Evolutionary conservation across 2,888 invertebrate species (phyloP).

Genomic region (Eupithecia subumbrata): DNA sequence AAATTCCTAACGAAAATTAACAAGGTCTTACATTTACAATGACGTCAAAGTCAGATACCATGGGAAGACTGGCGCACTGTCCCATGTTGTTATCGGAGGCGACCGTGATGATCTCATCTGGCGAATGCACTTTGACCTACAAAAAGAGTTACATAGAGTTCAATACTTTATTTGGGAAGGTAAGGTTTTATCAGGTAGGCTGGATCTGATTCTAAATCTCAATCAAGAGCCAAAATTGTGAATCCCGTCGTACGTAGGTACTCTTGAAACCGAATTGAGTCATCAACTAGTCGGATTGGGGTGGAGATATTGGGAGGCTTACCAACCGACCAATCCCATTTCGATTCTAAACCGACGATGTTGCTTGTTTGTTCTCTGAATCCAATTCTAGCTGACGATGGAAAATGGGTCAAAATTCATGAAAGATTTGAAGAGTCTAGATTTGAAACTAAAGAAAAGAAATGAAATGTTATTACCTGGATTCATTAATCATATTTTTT

Average conservation of each 20-base stretch:
- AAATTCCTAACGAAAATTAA: background rate
- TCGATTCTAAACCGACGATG: background rate
- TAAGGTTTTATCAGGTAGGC: too few species aligned
- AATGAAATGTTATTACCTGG: background rate
- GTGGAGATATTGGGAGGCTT: background rate
- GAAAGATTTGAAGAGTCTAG: too few species aligned
- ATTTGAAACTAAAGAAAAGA: background rate
- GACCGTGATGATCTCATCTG: slow-evolving; percentile 83
- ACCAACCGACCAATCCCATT: background rate
- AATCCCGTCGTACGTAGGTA: background rate
- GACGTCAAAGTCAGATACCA: slow-evolving; percentile 67
- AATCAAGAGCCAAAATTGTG: background rate
- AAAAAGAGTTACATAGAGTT: slow-evolving; percentile 63
- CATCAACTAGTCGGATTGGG: background rate
- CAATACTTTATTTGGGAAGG: background rate
- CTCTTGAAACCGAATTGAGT: background rate
- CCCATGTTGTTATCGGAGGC: slow-evolving; percentile 65
- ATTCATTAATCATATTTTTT: background rate
- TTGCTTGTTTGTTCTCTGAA: background rate
- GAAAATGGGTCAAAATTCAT: background rate
- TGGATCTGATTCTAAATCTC: background rate
- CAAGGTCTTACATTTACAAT: slow-evolving; percentile 64
- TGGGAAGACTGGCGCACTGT: slow-evolving; percentile 63
- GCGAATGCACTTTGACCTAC: slow-evolving; percentile 84
- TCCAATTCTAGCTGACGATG: background rate